These are phyloP conservation scores for Tachypleus tridentatus DNA, from an alignment of 1,140 invertebrate genomes.

Conservation along the genomic window DNA sequence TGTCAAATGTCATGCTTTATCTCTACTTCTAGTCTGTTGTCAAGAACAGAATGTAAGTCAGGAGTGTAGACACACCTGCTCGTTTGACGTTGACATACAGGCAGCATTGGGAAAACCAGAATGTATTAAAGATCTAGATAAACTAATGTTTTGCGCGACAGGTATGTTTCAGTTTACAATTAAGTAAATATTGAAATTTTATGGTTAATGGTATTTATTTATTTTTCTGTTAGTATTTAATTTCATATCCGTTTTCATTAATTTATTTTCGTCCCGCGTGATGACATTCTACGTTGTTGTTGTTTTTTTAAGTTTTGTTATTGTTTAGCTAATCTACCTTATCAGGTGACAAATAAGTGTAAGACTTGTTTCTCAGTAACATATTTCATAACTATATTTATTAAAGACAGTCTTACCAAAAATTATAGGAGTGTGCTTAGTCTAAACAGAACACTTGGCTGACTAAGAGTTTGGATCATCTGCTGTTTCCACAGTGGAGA, in stretches of 20 bases:
- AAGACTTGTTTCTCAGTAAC: neutral
- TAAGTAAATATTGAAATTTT: constrained; percentile 5
- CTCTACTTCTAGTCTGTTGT: constrained; percentile 45
- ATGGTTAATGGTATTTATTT: too few relatives aligned
- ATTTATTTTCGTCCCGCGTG: neutral
- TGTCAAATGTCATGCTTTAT: constrained; percentile 22
- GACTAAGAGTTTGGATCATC: too few relatives aligned
- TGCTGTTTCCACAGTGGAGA: too few relatives aligned
- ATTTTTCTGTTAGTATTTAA: too few relatives aligned
- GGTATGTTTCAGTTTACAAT: constrained; percentile 34
- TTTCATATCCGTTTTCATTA: constrained; percentile 2
- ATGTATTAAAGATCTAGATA: constrained; percentile 67
- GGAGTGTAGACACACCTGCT: constrained; percentile 60
- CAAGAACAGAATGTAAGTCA: constrained; percentile 56
- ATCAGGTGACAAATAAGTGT: neutral
- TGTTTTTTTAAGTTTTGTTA: neutral
- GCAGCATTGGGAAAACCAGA: constrained; percentile 58
- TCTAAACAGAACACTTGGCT: too few relatives aligned
- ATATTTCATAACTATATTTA: too few relatives aligned
- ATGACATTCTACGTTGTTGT: neutral
- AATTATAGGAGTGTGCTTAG: too few relatives aligned
- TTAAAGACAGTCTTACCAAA: too few relatives aligned
- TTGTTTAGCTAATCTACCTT: neutral
- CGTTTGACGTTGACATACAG: constrained; percentile 65
- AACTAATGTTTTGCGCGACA: constrained; percentile 69